A percentile compares a stretch with the other conserved stretches of the same genome.
Evolutionary conservation across 2,113 vertebrate species (phyloP).

Genomic region (Meriones unguiculatus): DNA sequence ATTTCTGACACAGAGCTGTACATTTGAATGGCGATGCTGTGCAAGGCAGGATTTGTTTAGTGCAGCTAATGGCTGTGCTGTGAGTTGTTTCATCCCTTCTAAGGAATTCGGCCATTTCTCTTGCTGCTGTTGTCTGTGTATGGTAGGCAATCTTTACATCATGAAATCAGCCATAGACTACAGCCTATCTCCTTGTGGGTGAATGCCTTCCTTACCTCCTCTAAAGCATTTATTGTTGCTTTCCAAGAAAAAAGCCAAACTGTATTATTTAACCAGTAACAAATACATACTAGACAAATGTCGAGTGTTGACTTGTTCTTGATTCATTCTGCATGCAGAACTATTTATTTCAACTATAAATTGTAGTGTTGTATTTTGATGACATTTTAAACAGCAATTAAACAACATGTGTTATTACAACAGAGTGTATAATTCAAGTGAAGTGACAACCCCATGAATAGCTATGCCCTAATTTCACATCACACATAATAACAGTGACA

Average conservation of each 20-base stretch:
- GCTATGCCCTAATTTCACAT: constrained; percentile 38
- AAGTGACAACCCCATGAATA: constrained; percentile 9
- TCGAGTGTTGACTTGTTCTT: constrained; percentile 23
- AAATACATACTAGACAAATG: constrained; percentile 52
- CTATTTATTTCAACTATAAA: constrained; percentile 46
- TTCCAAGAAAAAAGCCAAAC: constrained; percentile 57
- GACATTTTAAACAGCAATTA: constrained; percentile 65
- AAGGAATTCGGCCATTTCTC: constrained; percentile 36
- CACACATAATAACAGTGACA: neutral
- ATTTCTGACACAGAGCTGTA: constrained; percentile 36
- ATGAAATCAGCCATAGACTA: constrained; percentile 33
- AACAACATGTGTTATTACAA: neutral
- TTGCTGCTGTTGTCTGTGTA: neutral
- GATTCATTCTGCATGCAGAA: neutral
- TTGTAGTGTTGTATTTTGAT: constrained; percentile 45
- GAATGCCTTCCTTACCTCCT: neutral
- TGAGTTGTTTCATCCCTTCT: constrained; percentile 12
- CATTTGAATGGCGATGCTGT: neutral
- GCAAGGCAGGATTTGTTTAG: neutral
- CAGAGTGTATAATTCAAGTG: neutral
- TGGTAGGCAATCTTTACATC: neutral
- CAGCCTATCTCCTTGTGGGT: neutral
- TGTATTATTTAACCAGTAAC: neutral
- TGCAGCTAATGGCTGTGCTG: neutral
- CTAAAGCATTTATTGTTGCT: neutral